These are phyloP conservation scores for Aramus guarauna DNA, from an alignment of 2,113 vertebrate species.

Conservation along the genomic window DNA sequence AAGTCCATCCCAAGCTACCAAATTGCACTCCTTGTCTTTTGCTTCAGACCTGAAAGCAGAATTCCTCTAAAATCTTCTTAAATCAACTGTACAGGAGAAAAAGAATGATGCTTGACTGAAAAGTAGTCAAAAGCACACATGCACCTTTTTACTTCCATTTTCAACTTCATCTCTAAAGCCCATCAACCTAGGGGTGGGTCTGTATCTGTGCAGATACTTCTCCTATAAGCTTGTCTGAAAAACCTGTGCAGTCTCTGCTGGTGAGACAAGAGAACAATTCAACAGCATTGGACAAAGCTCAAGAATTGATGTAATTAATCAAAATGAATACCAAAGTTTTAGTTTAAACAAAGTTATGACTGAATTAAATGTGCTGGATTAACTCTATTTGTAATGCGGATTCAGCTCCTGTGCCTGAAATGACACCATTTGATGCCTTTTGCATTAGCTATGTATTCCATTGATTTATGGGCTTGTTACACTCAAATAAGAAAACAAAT, in stretches of 20 bases:
- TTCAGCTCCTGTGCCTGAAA: neutral
- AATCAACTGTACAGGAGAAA: neutral
- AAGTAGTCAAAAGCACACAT: neutral
- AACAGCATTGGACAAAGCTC: neutral
- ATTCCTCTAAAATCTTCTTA: neutral
- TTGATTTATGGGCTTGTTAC: neutral
- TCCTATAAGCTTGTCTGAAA: neutral
- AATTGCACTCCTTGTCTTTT: neutral
- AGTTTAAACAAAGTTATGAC: neutral
- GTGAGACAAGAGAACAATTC: neutral
- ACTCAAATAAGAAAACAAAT: slow-evolving; percentile 15
- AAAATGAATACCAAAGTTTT: neutral
- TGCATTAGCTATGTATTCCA: neutral
- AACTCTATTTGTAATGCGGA: neutral
- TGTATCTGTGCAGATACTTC: neutral
- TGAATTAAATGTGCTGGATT: neutral
- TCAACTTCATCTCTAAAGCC: neutral
- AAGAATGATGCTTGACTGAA: neutral
- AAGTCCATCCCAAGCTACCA: neutral
- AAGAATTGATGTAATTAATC: slow-evolving; percentile 9
- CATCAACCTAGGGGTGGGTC: neutral
- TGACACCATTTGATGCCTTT: neutral
- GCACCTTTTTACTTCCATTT: neutral
- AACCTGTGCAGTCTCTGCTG: neutral
- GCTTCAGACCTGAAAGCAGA: neutral